Percentiles rank a stretch among this genome's conserved stretches.
These are phyloP conservation scores for Plecotus auritus DNA, from an alignment of 2,113 vertebrate genomes.

Conservation along the genomic window DNA sequence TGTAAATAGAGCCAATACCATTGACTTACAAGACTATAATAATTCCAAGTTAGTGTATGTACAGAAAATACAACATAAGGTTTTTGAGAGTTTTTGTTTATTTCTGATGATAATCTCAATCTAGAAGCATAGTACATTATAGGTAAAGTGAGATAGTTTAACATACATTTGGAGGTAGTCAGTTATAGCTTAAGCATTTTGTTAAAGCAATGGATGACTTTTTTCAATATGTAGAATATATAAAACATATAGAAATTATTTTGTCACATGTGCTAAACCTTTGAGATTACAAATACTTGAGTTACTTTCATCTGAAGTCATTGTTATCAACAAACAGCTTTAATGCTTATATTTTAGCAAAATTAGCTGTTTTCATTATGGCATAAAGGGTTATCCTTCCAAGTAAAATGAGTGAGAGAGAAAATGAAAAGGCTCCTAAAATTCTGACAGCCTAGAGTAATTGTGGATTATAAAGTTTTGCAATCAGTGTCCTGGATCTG, in stretches of 20 bases:
- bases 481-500: background rate
- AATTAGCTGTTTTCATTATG: background rate
- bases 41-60: background rate
- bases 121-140: background rate
- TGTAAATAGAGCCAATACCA: background rate
- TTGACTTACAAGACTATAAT: background rate
- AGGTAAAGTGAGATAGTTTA: background rate
- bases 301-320: background rate
- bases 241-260: background rate
- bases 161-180: too few species aligned
- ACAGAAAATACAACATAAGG: background rate
- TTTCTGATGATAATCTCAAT: background rate
- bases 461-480: background rate
- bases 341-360: background rate
- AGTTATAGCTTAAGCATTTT: background rate
- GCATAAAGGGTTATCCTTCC: background rate
- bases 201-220: background rate
- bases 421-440: background rate
- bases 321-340: background rate
- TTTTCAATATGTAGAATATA: background rate
- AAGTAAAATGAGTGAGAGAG: background rate
- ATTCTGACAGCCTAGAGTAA: background rate
- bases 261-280: background rate
- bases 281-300: background rate
- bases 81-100: background rate